Evolutionary conservation across 2,797 vertebrate genomes (phyloP).

Genomic region (Melanitta fusca): DNA sequence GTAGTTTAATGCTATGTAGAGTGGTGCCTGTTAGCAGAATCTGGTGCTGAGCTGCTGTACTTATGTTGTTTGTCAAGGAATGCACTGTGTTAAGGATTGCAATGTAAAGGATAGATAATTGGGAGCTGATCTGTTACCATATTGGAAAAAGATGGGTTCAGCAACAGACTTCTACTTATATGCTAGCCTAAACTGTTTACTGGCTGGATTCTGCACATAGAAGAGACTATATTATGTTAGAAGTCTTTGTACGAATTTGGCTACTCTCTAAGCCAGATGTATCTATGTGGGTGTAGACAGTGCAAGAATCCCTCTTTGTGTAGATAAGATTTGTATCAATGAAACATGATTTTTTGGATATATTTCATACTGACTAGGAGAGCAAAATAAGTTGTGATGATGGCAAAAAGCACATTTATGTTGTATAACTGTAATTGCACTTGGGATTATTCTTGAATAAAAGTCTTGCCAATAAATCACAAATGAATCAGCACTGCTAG

Average conservation of each 20-base stretch:
- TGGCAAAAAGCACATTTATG: not conserved
- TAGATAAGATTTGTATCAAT: not conserved
- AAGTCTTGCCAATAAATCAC: conserved; percentile 7
- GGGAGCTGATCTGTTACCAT: conserved; percentile 23
- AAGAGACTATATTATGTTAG: not conserved
- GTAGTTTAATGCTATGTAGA: conserved; percentile 55
- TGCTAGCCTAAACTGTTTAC: conserved; percentile 29
- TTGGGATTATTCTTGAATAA: not conserved
- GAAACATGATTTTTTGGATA: not conserved
- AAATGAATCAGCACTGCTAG: not conserved
- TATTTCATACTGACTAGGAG: not conserved
- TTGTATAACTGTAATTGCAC: not conserved
- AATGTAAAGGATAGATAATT: conserved; percentile 7
- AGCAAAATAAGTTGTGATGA: not conserved
- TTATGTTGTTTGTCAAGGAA: conserved; percentile 42
- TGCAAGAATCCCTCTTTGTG: not conserved
- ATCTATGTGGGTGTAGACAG: not conserved
- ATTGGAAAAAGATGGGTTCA: conserved; percentile 47
- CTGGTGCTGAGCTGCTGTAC: conserved; percentile 34
- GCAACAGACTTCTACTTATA: conserved; percentile 27
- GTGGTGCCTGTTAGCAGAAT: conserved; percentile 33
- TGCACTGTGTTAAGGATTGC: not conserved
- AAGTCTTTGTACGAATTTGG: not conserved
- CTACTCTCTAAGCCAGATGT: not conserved
- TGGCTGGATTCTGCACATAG: not conserved